These are phyloP conservation scores for Tarsius wallacei DNA, from an alignment of 2,797 vertebrate species.

Conservation along the genomic window DNA sequence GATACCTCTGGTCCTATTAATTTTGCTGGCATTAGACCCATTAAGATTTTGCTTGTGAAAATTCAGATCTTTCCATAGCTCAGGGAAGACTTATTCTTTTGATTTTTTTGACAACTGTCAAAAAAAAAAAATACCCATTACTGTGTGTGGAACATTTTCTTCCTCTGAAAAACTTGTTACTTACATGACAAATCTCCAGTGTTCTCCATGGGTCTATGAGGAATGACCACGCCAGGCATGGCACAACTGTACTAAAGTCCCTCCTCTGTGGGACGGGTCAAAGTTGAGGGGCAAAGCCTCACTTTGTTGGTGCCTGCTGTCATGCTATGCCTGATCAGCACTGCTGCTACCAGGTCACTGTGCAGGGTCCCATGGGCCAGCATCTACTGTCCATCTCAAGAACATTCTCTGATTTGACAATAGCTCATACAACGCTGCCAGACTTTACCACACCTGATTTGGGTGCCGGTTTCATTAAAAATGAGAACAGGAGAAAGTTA, in stretches of 20 bases:
- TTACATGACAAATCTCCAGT: no score
- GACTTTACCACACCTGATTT: background rate
- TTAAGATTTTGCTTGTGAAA: background rate
- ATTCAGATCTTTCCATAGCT: background rate
- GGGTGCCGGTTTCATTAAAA: background rate
- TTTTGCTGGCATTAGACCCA: background rate
- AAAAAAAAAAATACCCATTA: background rate
- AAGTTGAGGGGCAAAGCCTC: no score
- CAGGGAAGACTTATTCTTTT: background rate
- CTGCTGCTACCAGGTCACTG: background rate
- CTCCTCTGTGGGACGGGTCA: background rate
- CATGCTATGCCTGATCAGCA: background rate
- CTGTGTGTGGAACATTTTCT: background rate
- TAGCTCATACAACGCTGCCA: background rate
- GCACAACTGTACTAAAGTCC: background rate
- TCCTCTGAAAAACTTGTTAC: background rate
- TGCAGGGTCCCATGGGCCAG: background rate
- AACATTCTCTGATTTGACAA: background rate
- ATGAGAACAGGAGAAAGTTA: background rate
- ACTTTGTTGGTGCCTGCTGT: fast-evolving
- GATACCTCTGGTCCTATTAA: no score
- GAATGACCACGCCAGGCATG: background rate
- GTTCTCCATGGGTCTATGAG: background rate
- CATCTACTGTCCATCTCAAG: background rate
- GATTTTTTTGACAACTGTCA: background rate